These are phyloP conservation scores for Gadus macrocephalus DNA, from an alignment of 2,113 vertebrate genomes.

Conservation along the genomic window DNA sequence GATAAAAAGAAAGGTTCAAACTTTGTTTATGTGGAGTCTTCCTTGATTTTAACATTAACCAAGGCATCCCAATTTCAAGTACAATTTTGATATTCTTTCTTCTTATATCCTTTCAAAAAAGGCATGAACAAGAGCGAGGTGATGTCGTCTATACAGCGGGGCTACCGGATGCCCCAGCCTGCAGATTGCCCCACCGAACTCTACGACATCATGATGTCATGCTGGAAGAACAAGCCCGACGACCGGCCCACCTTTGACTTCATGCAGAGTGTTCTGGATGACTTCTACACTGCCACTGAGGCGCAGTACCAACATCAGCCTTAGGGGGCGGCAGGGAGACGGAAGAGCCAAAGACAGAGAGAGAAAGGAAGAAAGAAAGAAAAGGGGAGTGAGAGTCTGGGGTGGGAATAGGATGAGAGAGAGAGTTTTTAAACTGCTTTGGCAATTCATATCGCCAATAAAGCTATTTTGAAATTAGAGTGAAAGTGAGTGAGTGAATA, in stretches of 20 bases:
- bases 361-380: background rate
- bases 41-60: too few relatives aligned
- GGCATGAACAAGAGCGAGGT: slow-evolving; percentile 75
- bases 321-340: slow-evolving; percentile 34
- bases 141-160: slow-evolving; percentile 71
- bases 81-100: too few relatives aligned
- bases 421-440: background rate
- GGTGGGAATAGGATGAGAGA: too few relatives aligned
- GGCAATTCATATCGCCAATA: too few relatives aligned
- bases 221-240: slow-evolving; percentile 84
- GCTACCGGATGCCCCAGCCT: slow-evolving; percentile 84
- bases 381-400: background rate
- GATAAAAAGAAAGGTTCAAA: too few relatives aligned
- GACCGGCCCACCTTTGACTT: slow-evolving; percentile 94
- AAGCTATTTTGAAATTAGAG: too few relatives aligned
- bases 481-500: too few relatives aligned
- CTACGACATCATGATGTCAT: slow-evolving; percentile 81
- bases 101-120: slow-evolving; percentile 13
- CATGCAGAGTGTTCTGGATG: slow-evolving; percentile 85
- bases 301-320: slow-evolving; percentile 88
- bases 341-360: background rate
- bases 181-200: slow-evolving; percentile 80
- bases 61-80: background rate
- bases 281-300: slow-evolving; percentile 92
- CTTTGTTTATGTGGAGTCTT: too few relatives aligned